Base-by-base conservation (phyloP, 2,113 vertebrate species). In the Aptenodytes forsteri region DNA sequence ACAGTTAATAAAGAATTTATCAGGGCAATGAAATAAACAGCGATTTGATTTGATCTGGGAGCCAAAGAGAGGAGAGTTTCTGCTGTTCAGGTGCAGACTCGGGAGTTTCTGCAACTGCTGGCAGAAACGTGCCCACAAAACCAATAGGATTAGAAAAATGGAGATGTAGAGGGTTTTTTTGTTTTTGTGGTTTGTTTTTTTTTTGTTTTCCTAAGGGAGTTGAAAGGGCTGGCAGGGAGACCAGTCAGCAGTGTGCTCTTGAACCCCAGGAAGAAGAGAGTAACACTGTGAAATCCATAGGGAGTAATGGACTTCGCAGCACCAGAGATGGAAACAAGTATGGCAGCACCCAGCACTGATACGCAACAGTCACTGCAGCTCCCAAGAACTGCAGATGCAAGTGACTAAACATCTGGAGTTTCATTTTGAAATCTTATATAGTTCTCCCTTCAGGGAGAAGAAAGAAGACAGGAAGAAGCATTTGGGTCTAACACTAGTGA, bases 1-100 rank as follows among this genome's bases (percentile, higher is more conserved):
- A 76, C 52, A 96, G 84, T 93, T 95, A 94, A 97, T 96, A 92
- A 97, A 97, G 91, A 96, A 97, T 94, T 95, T 93, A 98, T 95
- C 93, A 79, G 88, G 83, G 88, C 65, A 82, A 93, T 92, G 87
- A 96, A 97, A 98, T 96, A 97, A 95, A 83, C 78, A 95, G 44
- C 38, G 47, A 76, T 95, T 95, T 96, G 94, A 94, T 94, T 97
- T 96, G 55, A 97, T 97, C 70, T 95, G 59, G 72, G 64, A 91
- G 40, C 89, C 92, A 91, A 93, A 89, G 59, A 90, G 20, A 83
- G 21, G 61, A 64, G 88, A 85, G 58, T 79, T 83, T 93, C 82
- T 96, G 71, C 75, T 97, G 40, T 83, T 97, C 75, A 93, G 82
- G 72, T 97, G 76, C 88, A 64, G 72, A 93, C 52, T 91, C 0